phyloP scores from a whole-genome alignment of 30 jellyfish, hydroid and myxozoan genomes.

The Nemopilema nomurai region DNA sequence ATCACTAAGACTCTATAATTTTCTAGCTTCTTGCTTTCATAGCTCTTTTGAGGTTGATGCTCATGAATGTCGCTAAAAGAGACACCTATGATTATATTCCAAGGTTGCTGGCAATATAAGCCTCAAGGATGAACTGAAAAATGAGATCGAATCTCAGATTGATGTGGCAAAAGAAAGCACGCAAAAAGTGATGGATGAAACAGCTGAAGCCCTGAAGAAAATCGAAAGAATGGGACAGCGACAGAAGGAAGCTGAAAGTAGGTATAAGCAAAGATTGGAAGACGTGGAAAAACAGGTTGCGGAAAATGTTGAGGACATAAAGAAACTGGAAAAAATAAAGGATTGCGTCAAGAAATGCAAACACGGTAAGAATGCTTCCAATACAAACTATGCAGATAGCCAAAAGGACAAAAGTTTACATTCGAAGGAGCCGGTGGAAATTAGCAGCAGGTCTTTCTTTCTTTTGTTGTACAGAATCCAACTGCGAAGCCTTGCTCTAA shows the following conservation, averaged over 20 bases:
- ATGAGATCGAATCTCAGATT: slow-evolving; percentile 1
- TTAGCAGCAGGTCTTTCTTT: too few relatives aligned
- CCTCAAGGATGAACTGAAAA: neutral
- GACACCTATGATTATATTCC: too few relatives aligned
- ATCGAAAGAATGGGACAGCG: slow-evolving; percentile 22
- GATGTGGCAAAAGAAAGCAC: slow-evolving; percentile 22
- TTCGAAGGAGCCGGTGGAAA: too few relatives aligned
- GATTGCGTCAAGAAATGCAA: slow-evolving; percentile 21
- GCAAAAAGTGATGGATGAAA: slow-evolving; percentile 14
- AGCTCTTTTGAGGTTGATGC: too few relatives aligned
- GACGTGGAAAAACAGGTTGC: slow-evolving; percentile 9
- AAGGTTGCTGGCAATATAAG: slow-evolving; percentile 24
- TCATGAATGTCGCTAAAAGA: too few relatives aligned
- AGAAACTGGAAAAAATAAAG: slow-evolving; percentile 1
- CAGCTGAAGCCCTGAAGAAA: neutral
- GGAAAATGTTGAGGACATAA: slow-evolving; percentile 4
- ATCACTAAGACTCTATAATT: too few relatives aligned
- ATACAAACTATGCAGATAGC: too few relatives aligned
- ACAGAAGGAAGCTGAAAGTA: neutral
- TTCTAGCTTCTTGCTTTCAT: too few relatives aligned
- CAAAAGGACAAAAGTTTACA: too few relatives aligned
- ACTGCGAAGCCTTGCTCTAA: too few relatives aligned
- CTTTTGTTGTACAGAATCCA: too few relatives aligned
- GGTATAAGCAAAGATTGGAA: slow-evolving; percentile 3
- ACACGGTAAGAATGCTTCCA: too few relatives aligned